phyloP scores from a whole-genome alignment of 2,888 invertebrate species.

The Troglohyphantes excavatus region DNA sequence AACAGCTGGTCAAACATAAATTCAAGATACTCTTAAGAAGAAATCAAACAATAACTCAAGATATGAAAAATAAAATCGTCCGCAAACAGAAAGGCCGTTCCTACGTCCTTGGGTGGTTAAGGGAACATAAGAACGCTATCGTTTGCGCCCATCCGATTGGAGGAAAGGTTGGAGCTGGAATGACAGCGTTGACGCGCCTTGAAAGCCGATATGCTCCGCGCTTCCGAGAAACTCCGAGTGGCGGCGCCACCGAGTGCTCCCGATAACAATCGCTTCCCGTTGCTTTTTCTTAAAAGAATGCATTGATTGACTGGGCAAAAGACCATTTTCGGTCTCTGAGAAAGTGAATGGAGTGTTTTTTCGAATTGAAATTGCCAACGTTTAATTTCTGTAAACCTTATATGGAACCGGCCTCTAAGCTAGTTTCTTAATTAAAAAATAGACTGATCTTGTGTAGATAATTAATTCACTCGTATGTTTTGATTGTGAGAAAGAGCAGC shows the following conservation, averaged over 20 bases:
- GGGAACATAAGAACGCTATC: conserved; percentile 29
- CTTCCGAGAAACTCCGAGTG: conserved; percentile 18
- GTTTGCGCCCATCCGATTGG: conserved; percentile 25
- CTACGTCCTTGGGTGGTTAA: conserved; percentile 33
- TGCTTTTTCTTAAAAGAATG: neutral
- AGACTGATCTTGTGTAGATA: too few relatives aligned
- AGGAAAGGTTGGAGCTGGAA: conserved; percentile 9
- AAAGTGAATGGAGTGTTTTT: too few relatives aligned
- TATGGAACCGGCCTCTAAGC: too few relatives aligned
- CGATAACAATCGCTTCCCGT: neutral
- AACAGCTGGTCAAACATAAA: too few relatives aligned
- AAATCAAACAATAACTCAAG: neutral
- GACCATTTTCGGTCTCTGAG: neutral
- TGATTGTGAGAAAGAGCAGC: too few relatives aligned
- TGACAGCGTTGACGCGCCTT: conserved; percentile 63
- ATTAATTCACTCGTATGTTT: too few relatives aligned
- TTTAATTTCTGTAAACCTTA: too few relatives aligned
- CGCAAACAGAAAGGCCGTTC: neutral
- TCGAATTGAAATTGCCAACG: too few relatives aligned
- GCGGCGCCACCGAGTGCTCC: conserved; percentile 15
- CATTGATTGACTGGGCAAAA: neutral
- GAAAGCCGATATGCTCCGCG: conserved; percentile 21
- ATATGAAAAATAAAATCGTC: neutral
- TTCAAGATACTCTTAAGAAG: too few relatives aligned
- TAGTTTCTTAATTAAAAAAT: too few relatives aligned